A percentile compares a stretch with the other conserved stretches of the same genome.
Evolutionary conservation across 2,888 invertebrate species (phyloP).

Genomic region (Strigamia transsilvanica): DNA sequence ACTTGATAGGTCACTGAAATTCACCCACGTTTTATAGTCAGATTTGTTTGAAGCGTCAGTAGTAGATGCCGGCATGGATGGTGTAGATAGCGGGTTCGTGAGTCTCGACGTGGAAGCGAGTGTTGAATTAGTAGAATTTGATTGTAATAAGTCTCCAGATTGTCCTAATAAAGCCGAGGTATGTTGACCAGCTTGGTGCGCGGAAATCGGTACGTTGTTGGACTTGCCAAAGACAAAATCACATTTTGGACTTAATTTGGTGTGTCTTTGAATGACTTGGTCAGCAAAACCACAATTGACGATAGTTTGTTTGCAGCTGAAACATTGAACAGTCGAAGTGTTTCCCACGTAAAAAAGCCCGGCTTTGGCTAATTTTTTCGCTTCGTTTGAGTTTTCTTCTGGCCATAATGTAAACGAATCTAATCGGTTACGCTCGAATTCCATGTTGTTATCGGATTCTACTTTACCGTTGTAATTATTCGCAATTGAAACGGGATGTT

Average conservation of each 20-base stretch:
- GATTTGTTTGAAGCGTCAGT: background rate
- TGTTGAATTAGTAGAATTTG: background rate
- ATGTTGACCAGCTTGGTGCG: too few relatives aligned
- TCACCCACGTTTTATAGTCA: conserved; percentile 28
- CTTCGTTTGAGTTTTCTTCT: conserved; percentile 72
- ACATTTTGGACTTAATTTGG: conserved; percentile 57
- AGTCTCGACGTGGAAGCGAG: background rate
- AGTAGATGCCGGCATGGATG: background rate
- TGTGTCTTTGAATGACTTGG: conserved; percentile 69
- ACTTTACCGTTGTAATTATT: too few relatives aligned
- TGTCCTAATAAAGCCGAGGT: background rate
- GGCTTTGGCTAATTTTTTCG: conserved; percentile 75
- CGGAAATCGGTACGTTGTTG: conserved; percentile 69
- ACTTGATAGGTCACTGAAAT: conserved; percentile 3
- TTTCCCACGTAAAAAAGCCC: conserved; percentile 80
- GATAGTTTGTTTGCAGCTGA: conserved; percentile 76
- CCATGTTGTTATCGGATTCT: too few relatives aligned
- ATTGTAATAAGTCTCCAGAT: background rate
- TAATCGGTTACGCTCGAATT: conserved; percentile 69
- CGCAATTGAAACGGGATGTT: too few relatives aligned
- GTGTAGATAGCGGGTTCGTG: background rate
- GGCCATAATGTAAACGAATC: conserved; percentile 79
- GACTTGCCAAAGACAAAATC: conserved; percentile 69
- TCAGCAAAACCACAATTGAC: conserved; percentile 82
- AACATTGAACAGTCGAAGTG: conserved; percentile 78